phyloP scores from a whole-genome alignment of 2,888 invertebrate species.

The Oasisia sp. region DNA sequence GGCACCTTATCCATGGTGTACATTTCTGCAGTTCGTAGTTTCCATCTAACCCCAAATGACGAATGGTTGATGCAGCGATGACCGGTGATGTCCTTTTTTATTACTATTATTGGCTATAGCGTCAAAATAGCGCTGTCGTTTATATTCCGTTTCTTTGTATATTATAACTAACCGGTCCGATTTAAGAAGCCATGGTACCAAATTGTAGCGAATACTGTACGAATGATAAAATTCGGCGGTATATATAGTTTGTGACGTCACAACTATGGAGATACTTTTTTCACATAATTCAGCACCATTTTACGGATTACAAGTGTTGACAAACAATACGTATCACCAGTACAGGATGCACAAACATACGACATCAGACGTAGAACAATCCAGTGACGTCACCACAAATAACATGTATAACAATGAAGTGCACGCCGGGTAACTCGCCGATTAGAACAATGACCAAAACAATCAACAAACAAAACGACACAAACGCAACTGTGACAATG shows the following conservation, averaged over 20 bases:
- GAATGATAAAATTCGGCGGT: background rate
- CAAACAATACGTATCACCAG: background rate
- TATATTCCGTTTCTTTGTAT: background rate
- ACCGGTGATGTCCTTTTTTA: background rate
- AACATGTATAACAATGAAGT: background rate
- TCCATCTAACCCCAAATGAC: background rate
- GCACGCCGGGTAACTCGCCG: slow-evolving; percentile 7
- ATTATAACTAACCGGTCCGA: background rate
- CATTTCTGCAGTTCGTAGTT: background rate
- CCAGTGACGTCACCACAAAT: background rate
- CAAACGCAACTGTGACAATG: background rate
- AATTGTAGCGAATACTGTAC: background rate
- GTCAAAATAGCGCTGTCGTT: background rate
- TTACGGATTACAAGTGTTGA: background rate
- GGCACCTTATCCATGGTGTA: background rate
- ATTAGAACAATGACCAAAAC: background rate
- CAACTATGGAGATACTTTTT: background rate
- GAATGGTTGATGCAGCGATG: background rate
- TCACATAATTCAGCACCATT: background rate
- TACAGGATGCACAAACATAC: background rate
- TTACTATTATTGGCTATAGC: background rate
- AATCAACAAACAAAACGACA: background rate
- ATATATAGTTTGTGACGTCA: no score
- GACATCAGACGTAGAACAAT: background rate
- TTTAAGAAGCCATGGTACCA: background rate